A percentile compares a stretch with the other conserved stretches of the same genome.
Conservation (phyloP, 2,797 vertebrate species). For the Gadopsis marmoratus region DNA sequence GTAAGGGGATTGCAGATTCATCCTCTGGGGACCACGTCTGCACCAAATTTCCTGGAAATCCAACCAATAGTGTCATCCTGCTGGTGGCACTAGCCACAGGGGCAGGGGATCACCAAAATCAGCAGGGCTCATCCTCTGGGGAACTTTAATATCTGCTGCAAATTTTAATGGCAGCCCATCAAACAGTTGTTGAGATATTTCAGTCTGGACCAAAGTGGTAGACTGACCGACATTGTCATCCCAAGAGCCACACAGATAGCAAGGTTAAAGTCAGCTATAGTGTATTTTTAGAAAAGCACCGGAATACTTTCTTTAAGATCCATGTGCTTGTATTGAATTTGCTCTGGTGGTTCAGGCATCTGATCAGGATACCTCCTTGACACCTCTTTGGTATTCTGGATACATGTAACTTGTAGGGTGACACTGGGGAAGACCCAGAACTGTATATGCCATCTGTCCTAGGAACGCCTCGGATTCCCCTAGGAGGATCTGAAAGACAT, state of each 20-base stretch:
- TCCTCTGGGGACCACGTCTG: no score
- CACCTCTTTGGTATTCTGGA: conserved; percentile 4
- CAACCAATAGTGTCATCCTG: no score
- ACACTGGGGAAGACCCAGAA: neutral
- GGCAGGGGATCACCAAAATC: neutral
- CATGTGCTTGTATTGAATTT: neutral
- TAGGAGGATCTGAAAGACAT: neutral
- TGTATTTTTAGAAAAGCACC: neutral
- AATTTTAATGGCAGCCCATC: neutral
- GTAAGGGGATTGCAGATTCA: neutral
- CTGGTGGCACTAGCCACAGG: neutral
- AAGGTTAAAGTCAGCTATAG: neutral
- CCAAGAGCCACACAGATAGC: neutral
- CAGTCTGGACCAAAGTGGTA: neutral
- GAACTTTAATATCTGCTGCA: neutral
- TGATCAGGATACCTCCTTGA: neutral
- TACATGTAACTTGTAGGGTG: no score
- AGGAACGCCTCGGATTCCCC: neutral
- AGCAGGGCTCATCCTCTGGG: neutral
- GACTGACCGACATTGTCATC: neutral
- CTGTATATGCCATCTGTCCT: neutral
- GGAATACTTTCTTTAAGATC: neutral
- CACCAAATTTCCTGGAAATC: no score
- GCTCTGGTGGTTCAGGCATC: neutral
- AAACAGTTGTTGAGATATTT: neutral